A percentile compares a stretch with the other conserved stretches of the same genome.
Evolutionary conservation across 2,888 invertebrate species (phyloP).

Genomic region (Papilio demoleus): DNA sequence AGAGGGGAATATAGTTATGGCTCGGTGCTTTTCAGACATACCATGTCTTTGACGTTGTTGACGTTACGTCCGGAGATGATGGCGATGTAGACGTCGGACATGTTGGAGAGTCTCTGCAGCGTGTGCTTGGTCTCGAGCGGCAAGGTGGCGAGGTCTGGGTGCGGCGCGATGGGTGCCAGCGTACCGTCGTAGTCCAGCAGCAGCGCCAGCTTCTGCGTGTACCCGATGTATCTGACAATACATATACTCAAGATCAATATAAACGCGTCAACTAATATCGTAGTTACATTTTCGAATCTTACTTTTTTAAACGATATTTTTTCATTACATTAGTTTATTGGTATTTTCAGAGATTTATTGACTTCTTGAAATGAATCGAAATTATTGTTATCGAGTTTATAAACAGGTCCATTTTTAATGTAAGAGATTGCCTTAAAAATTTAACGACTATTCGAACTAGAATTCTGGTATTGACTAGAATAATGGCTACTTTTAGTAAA

Average conservation of each 20-base stretch:
- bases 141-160: constrained; percentile 94
- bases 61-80: constrained; percentile 94
- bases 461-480: not conserved
- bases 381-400: no score
- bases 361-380: no score
- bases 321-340: no score
- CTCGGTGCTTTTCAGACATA: constrained; percentile 58
- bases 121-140: constrained; percentile 93
- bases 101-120: constrained; percentile 91
- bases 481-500: not conserved
- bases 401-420: not conserved
- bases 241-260: no score
- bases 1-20: no score
- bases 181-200: constrained; percentile 95
- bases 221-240: constrained; percentile 89
- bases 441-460: not conserved
- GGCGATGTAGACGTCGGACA: constrained; percentile 94
- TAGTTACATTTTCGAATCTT: no score
- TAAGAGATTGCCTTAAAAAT: not conserved
- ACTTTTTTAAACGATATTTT: no score
- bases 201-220: constrained; percentile 92
- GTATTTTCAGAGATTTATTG: no score
- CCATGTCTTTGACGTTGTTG: constrained; percentile 94
- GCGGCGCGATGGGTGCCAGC: constrained; percentile 93
- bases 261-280: no score